Percentiles rank a stretch among this genome's conserved stretches.
phyloP scores from a whole-genome alignment of 2,797 vertebrate species.

The Cyclopterus lumpus region DNA sequence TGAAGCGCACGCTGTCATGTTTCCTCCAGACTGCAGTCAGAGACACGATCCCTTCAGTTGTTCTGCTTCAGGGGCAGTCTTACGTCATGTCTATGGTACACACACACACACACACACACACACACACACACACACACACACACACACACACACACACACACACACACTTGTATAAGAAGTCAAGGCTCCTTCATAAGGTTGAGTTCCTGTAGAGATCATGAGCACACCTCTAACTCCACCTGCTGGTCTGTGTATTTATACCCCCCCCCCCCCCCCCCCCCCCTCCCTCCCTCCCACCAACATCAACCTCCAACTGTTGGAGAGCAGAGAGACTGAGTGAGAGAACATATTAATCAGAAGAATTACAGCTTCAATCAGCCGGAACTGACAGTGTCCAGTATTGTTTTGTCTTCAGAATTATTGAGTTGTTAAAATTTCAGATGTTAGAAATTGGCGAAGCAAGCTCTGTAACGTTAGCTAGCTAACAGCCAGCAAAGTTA shows the following conservation, averaged over 20 bases:
- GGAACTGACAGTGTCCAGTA: no score
- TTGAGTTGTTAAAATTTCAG: no score
- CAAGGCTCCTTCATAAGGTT: constrained; percentile 5
- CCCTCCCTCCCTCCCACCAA: neutral
- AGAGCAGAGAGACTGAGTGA: neutral
- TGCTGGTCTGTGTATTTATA: constrained; percentile 56
- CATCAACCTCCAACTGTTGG: neutral
- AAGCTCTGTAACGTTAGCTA: no score
- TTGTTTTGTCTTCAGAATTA: no score
- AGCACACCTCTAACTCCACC: constrained; percentile 67
- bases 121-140: no score
- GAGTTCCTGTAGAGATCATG: constrained; percentile 6
- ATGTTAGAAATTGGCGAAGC: no score
- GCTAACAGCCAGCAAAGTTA: no score
- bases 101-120: no score
- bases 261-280: no score
- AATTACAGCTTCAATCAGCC: no score
- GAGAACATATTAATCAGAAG: constrained; percentile 8
- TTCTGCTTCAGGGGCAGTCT: constrained; percentile 24
- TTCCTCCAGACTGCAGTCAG: constrained; percentile 27
- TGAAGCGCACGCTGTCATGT: neutral
- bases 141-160: neutral
- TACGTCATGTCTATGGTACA: constrained; percentile 35
- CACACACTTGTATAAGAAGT: constrained; percentile 16
- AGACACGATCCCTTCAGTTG: constrained; percentile 5